A percentile compares a stretch with the other conserved stretches of the same genome.
phyloP scores from a whole-genome alignment of 64 coral and sea anemone genomes.

The Pachyseris speciosa region DNA sequence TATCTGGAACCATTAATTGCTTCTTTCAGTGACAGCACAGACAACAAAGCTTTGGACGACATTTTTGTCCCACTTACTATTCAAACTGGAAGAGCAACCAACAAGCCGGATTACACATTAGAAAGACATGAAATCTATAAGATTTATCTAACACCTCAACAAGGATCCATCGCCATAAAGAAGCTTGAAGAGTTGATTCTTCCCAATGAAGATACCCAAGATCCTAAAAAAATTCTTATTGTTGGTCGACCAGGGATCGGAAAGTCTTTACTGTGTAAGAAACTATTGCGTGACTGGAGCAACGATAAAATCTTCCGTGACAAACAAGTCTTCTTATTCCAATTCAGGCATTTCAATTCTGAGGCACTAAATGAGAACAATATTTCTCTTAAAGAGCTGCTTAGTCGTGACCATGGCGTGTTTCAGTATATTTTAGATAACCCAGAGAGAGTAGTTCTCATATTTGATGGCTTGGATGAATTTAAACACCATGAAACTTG shows the following conservation, averaged over 20 bases:
- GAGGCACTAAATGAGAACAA: neutral
- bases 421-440: too few relatives aligned
- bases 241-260: too few relatives aligned
- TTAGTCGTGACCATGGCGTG: neutral
- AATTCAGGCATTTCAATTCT: conserved; percentile 17
- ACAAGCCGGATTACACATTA: neutral
- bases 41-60: neutral
- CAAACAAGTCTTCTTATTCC: neutral
- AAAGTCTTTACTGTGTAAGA: conserved; percentile 36
- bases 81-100: conserved; percentile 10
- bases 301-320: neutral
- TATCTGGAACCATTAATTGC: conserved; percentile 5
- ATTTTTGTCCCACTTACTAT: conserved; percentile 10
- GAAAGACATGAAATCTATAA: neutral
- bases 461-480: too few relatives aligned
- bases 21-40: neutral
- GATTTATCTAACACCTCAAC: neutral
- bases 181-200: neutral
- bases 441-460: neutral
- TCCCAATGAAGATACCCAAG: neutral
- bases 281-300: conserved; percentile 8
- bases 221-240: conserved; percentile 20
- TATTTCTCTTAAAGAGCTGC: conserved; percentile 5
- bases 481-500: too few relatives aligned
- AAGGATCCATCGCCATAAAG: neutral